These are phyloP conservation scores for Hirtodrosophila alboralis DNA, from an alignment of 2,888 invertebrate species.

Conservation along the genomic window DNA sequence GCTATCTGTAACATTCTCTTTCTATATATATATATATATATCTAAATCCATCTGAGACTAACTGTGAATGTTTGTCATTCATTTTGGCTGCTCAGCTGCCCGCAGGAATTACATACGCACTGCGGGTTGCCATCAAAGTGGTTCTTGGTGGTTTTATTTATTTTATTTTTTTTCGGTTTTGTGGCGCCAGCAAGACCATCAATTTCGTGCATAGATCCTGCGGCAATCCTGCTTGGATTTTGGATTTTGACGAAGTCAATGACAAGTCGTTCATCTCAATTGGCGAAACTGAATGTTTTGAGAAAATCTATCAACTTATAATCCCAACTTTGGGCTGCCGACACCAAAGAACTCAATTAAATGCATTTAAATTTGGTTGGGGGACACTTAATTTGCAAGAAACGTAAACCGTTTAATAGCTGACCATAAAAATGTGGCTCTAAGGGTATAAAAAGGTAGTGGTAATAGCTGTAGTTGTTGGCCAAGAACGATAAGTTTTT, in stretches of 20 bases:
- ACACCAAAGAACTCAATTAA: slow-evolving; percentile 8
- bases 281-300: neutral
- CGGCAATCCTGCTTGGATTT: neutral
- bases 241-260: slow-evolving; percentile 21
- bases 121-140: neutral
- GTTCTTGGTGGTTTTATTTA: neutral
- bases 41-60: slow-evolving; percentile 8
- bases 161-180: too few species aligned
- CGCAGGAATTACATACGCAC: slow-evolving; percentile 19
- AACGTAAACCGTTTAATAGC: slow-evolving; percentile 13
- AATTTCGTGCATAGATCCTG: slow-evolving; percentile 9
- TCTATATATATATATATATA: too few species aligned
- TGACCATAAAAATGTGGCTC: slow-evolving; percentile 6
- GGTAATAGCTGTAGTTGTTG: neutral
- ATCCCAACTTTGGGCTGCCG: neutral
- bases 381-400: neutral
- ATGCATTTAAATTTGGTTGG: slow-evolving; percentile 1
- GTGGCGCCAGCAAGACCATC: slow-evolving; percentile 2
- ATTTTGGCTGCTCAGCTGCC: slow-evolving; percentile 30
- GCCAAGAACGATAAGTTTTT: neutral
- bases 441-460: neutral
- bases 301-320: neutral
- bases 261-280: slow-evolving; percentile 15
- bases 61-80: slow-evolving; percentile 19
- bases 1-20: neutral